A percentile compares a stretch with the other conserved stretches of the same genome.
Conservation (phyloP, 1,140 invertebrate genomes). For the Phortica variegata region DNA sequence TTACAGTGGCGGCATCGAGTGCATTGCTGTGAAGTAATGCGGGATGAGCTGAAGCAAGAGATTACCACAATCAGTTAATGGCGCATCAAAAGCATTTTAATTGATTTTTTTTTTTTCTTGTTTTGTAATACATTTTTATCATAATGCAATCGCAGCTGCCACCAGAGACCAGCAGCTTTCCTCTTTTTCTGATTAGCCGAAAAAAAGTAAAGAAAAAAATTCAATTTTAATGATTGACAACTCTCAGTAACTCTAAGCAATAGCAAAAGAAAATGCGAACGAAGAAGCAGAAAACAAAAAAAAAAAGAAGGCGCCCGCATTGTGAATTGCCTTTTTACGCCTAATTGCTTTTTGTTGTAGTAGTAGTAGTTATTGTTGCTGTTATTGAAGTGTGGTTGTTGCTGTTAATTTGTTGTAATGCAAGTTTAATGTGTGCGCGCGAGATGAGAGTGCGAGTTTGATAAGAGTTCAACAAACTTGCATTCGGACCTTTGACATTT, state of each 20-base stretch:
- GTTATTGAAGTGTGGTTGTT: too few species aligned
- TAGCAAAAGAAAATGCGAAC: too few species aligned
- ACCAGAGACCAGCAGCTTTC: slow-evolving; percentile 26
- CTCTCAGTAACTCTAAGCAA: too few species aligned
- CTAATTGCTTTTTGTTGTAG: not conserved
- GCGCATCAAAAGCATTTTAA: slow-evolving; percentile 6
- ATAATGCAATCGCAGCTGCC: too few species aligned
- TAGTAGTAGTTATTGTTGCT: slow-evolving; percentile 34
- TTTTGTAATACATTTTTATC: too few species aligned
- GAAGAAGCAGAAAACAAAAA: slow-evolving; percentile 9
- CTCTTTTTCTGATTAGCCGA: not conserved
- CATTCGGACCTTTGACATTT: slow-evolving; percentile 42
- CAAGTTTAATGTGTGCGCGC: slow-evolving; percentile 3
- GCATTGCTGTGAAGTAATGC: too few species aligned
- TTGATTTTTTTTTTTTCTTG: too few species aligned
- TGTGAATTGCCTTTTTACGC: not conserved
- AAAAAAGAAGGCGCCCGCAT: not conserved
- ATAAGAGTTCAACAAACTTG: slow-evolving; percentile 37
- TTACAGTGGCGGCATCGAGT: slow-evolving; percentile 31
- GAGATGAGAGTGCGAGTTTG: not conserved
- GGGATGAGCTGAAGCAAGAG: slow-evolving; percentile 1
- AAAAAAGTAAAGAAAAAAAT: not conserved
- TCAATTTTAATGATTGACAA: slow-evolving; percentile 34
- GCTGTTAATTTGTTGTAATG: too few species aligned
- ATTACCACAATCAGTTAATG: slow-evolving; percentile 46